Base-by-base conservation (phyloP, 2,797 vertebrate species). In the Lutjanus campechanus region DNA sequence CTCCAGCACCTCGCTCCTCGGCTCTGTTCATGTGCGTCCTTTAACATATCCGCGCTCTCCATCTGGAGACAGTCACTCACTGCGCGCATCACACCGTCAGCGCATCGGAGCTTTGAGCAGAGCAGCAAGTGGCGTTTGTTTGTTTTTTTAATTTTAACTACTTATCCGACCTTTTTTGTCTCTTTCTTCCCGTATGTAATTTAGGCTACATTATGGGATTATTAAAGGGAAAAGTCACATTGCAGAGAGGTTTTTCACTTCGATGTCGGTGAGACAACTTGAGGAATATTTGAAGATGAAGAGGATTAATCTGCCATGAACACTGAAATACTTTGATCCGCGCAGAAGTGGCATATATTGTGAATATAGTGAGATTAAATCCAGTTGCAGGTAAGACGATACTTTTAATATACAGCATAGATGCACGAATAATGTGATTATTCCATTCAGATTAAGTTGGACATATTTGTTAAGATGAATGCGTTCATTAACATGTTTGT, bases 371-470 rank as follows among this genome's bases (percentile, higher is more conserved):
- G 54, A 59, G 5, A 49, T 47, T 25, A 51, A 63, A 54, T 41
- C 19, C 61, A 43, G 50, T 40, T 69, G 36, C 74, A 89, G 91
- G 90, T 92, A 90, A 89, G 83, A 73, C 1, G 2, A 22, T 36
- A 74, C 49, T 66, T 77, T 22, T 56, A 36, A 36, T 36, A 4
- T 36, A 36, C 29, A 36, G 29, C 29, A 41, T 4, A 51, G 11
- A 43, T 46, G 56, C 22, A 46, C 29, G 19, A 19, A 19, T 25
- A 7, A 16, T 63, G 5, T 8, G 19, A 75, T 49, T 15, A 53
- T 68, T 40, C 8, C 0, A 7, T 53, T 46, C 3, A 19, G 51
- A 69, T 41, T 1, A 47, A 54, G 22, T 65, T 64, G 3, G 43
- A 44, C 17, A 8, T 10, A 58, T 63, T 5, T 16, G 8, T 15